Evolutionary conservation across 2,113 vertebrate genomes (phyloP).

Genomic region (Turnix velox): DNA sequence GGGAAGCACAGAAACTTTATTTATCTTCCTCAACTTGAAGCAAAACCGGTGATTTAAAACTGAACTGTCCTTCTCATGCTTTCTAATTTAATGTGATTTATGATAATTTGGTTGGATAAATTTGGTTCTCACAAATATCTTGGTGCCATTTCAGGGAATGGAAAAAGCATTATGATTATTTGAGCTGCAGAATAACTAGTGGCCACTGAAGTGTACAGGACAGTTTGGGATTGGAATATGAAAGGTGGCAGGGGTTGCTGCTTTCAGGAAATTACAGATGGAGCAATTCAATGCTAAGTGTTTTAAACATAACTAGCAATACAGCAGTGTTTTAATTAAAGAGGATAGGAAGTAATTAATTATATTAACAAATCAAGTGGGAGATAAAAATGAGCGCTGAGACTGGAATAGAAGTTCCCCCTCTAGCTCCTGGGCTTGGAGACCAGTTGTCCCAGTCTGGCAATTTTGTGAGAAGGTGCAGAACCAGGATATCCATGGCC

Average conservation of each 20-base stretch:
- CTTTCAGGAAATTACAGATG: background rate
- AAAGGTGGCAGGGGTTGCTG: background rate
- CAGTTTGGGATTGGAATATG: background rate
- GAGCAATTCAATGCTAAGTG: background rate
- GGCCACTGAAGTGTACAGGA: background rate
- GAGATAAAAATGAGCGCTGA: background rate
- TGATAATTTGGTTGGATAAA: conserved; percentile 5
- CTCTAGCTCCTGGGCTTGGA: background rate
- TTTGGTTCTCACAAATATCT: background rate
- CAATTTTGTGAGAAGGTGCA: background rate
- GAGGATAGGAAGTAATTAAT: background rate
- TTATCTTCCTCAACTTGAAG: background rate
- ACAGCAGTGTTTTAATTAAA: conserved; percentile 11
- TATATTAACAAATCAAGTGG: background rate
- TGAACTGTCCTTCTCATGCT: background rate
- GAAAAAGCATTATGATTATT: background rate
- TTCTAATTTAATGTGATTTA: background rate
- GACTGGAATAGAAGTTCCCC: background rate
- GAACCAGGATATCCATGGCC: background rate
- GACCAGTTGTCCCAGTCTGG: background rate
- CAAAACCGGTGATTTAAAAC: background rate
- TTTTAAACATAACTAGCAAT: background rate
- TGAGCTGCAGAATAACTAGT: background rate
- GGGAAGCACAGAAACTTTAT: background rate
- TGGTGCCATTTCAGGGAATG: background rate